These are phyloP conservation scores for Drosophila ficusphila DNA, from an alignment of 1,140 invertebrate species.

Conservation along the genomic window DNA sequence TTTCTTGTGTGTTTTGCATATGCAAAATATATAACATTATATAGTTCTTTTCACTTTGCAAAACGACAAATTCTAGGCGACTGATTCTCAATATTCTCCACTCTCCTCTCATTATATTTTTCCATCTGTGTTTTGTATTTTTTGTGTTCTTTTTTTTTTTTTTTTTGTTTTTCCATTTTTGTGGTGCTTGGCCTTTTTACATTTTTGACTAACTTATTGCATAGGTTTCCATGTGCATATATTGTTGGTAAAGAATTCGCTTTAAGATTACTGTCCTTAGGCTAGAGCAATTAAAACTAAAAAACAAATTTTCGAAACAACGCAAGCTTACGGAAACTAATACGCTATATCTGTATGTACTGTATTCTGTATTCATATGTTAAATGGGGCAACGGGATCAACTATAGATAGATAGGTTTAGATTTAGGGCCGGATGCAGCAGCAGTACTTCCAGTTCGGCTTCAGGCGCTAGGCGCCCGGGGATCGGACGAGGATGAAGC, in stretches of 20 bases:
- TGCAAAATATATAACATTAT: conserved; percentile 81
- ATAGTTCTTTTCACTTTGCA: conserved; percentile 58
- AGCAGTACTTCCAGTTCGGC: too few relatives aligned
- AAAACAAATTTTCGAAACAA: conserved; percentile 81
- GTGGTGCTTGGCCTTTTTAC: conserved; percentile 61
- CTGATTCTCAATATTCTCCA: conserved; percentile 34
- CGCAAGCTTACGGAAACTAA: conserved; percentile 73
- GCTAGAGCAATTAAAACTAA: conserved; percentile 73
- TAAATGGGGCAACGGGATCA: too few relatives aligned
- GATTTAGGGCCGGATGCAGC: too few relatives aligned
- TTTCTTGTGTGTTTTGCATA: conserved; percentile 35
- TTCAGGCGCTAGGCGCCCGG: too few relatives aligned
- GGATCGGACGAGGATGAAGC: conserved; percentile 52
- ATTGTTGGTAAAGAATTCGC: conserved; percentile 62
- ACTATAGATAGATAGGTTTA: too few relatives aligned
- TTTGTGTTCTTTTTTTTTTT: conserved; percentile 10
- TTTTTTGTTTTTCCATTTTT: conserved; percentile 36
- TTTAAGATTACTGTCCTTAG: conserved; percentile 67
- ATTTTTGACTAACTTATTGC: conserved; percentile 78
- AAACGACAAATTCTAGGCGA: conserved; percentile 61
- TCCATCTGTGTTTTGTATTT: conserved; percentile 32
- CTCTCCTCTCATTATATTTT: conserved; percentile 23
- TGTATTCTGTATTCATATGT: conserved; percentile 36
- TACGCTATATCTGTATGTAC: conserved; percentile 56
- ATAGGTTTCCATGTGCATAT: conserved; percentile 72